Conservation (phyloP, 1,140 invertebrate genomes). For the Procambarus clarkii region DNA sequence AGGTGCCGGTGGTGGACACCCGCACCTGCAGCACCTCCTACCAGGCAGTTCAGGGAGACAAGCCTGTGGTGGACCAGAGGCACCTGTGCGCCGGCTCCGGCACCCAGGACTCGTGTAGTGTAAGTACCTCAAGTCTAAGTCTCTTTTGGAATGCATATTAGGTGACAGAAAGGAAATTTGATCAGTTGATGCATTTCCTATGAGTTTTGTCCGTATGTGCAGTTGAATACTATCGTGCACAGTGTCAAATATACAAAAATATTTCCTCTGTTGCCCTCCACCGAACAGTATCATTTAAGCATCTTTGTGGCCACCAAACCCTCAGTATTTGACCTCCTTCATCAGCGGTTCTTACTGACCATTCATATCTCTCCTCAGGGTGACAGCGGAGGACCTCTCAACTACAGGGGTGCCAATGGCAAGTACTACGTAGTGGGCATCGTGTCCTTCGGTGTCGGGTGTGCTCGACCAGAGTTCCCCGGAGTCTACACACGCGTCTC, state of each 20-base stretch:
- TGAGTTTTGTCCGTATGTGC: no score
- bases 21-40: background rate
- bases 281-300: background rate
- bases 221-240: no score
- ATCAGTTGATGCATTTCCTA: no score
- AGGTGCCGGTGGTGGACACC: slow-evolving; percentile 27
- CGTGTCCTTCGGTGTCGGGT: slow-evolving; percentile 85
- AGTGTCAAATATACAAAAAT: background rate
- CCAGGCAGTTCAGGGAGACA: background rate
- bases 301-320: background rate
- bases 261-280: background rate
- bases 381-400: slow-evolving; percentile 74
- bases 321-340: background rate
- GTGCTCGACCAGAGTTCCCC: slow-evolving; percentile 78
- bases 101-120: slow-evolving; percentile 26
- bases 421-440: slow-evolving; percentile 77
- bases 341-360: background rate
- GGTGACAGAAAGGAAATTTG: no score
- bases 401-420: slow-evolving; percentile 57
- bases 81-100: slow-evolving; percentile 34
- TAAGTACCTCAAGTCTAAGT: background rate
- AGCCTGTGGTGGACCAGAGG: slow-evolving; percentile 31
- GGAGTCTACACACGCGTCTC: slow-evolving; percentile 79
- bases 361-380: slow-evolving; percentile 59
- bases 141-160: no score